Conservation (phyloP, 1,140 invertebrate genomes). For the Asbolus verrucosus region DNA sequence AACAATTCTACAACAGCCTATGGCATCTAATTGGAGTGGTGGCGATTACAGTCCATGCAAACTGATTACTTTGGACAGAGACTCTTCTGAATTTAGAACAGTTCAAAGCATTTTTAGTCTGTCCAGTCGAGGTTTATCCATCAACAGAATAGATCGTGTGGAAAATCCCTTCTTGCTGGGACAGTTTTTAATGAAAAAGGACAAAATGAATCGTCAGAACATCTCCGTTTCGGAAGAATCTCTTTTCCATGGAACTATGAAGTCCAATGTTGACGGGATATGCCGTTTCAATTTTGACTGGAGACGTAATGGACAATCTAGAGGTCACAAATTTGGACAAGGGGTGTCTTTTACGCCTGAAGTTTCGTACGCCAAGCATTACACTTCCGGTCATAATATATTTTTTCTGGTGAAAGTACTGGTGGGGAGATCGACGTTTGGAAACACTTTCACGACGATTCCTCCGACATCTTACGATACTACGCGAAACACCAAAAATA, state of each 20-base stretch:
- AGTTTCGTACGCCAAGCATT: constrained; percentile 51
- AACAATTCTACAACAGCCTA: not conserved
- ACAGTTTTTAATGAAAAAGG: constrained; percentile 23
- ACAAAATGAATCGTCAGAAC: constrained; percentile 7
- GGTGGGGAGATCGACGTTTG: constrained; percentile 29
- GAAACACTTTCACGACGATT: constrained; percentile 30
- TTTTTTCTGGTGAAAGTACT: constrained; percentile 52
- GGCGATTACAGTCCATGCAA: not conserved
- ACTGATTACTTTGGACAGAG: not conserved
- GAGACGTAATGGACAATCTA: not conserved
- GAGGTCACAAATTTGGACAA: constrained; percentile 50
- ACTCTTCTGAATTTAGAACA: not conserved
- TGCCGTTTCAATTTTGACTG: constrained; percentile 46
- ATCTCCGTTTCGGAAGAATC: not conserved
- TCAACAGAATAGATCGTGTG: not conserved
- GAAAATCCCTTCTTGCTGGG: constrained; percentile 35
- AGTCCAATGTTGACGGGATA: constrained; percentile 11
- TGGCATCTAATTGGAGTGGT: not conserved
- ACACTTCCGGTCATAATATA: constrained; percentile 35
- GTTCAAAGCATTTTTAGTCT: not conserved
- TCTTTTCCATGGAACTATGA: constrained; percentile 45
- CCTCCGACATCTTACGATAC: constrained; percentile 47
- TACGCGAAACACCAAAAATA: constrained; percentile 46
- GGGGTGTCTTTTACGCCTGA: constrained; percentile 51
- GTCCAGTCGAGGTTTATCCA: not conserved